A percentile compares a stretch with the other conserved stretches of the same genome.
phyloP scores from a whole-genome alignment of 2,113 vertebrate genomes.

The Phyllostomus hastatus region DNA sequence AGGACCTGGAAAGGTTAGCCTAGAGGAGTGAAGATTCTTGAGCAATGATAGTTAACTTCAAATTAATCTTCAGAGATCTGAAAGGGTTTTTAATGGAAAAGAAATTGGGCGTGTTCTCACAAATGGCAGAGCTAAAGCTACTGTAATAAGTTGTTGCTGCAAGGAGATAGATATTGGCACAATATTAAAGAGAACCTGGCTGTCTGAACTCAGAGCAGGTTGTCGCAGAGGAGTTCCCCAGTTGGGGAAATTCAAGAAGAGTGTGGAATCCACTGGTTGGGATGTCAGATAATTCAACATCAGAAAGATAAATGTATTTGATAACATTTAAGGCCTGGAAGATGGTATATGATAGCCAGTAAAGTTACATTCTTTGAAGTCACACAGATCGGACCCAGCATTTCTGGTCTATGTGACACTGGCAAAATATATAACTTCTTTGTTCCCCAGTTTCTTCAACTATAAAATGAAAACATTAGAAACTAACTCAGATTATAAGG shows the following conservation, averaged over 20 bases:
- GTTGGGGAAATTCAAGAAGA: background rate
- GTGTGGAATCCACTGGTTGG: background rate
- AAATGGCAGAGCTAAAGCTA: background rate
- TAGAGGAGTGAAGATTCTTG: conserved; percentile 13
- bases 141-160: background rate
- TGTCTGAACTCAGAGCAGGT: background rate
- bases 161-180: background rate
- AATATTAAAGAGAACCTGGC: background rate
- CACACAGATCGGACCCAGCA: background rate
- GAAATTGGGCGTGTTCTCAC: background rate
- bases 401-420: background rate
- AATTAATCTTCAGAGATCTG: background rate
- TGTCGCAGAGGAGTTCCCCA: background rate
- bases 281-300: background rate
- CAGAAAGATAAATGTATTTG: background rate
- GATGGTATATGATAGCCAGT: background rate
- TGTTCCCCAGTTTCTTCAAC: background rate
- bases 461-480: background rate
- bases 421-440: background rate
- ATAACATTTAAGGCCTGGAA: background rate
- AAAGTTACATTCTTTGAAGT: background rate
- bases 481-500: background rate
- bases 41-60: background rate
- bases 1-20: background rate
- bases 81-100: background rate